These are phyloP conservation scores for Heterodera carotae DNA, from an alignment of 1,140 invertebrate genomes.

Conservation along the genomic window DNA sequence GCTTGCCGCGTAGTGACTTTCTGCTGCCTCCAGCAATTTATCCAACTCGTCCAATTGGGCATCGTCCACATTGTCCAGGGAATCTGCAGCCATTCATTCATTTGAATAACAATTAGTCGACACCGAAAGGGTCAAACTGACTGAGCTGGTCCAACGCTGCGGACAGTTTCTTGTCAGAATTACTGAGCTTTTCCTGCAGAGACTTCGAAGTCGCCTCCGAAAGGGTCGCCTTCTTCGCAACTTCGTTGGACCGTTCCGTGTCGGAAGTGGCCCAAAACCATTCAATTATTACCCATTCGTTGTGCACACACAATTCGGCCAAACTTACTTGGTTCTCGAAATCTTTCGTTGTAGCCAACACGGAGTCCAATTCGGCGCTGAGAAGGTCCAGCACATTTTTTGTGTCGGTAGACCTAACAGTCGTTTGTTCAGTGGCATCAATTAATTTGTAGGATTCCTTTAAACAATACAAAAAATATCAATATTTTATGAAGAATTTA, in stretches of 20 bases:
- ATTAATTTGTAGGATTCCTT: slow-evolving; percentile 45
- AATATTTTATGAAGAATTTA: background rate
- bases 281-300: background rate
- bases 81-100: too few relatives aligned
- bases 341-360: slow-evolving; percentile 46
- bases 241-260: slow-evolving; percentile 47
- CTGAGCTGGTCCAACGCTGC: slow-evolving; percentile 44
- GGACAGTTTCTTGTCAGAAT: slow-evolving; percentile 44
- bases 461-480: slow-evolving; percentile 12
- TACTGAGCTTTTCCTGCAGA: slow-evolving; percentile 40
- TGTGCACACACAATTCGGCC: background rate
- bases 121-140: background rate
- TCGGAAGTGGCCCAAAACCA: slow-evolving; percentile 43
- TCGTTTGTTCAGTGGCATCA: slow-evolving; percentile 39
- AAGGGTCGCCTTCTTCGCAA: slow-evolving; percentile 47
- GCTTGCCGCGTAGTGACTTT: slow-evolving; percentile 48
- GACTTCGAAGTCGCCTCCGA: slow-evolving; percentile 47
- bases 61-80: slow-evolving; percentile 63
- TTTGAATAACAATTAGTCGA: background rate
- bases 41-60: slow-evolving; percentile 60
- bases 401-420: slow-evolving; percentile 36
- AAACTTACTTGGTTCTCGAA: slow-evolving; percentile 54
- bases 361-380: slow-evolving; percentile 30
- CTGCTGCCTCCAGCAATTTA: slow-evolving; percentile 52
- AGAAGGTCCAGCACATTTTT: slow-evolving; percentile 36